Evolutionary conservation across 2,888 invertebrate genomes (phyloP).

Genomic region (Napeogenes inachia): DNA sequence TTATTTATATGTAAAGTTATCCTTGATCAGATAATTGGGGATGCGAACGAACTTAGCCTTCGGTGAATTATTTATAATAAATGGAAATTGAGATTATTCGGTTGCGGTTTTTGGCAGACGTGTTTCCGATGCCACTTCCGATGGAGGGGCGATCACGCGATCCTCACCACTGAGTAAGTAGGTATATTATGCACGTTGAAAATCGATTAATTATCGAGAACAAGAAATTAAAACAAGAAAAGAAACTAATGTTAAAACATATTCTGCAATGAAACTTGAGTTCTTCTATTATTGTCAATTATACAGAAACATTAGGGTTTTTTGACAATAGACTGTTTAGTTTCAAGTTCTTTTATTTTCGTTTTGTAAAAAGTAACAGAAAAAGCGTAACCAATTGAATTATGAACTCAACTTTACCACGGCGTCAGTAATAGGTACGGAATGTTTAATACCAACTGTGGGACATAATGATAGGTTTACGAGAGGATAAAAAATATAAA

Average conservation of each 20-base stretch:
- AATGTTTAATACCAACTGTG: constrained; percentile 14
- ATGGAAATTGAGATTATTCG: constrained; percentile 71
- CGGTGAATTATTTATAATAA: constrained; percentile 61
- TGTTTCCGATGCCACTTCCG: constrained; percentile 72
- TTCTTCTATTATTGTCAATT: constrained; percentile 24
- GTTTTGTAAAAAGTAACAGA: constrained; percentile 13
- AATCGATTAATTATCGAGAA: constrained; percentile 37
- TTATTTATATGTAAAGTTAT: constrained; percentile 29
- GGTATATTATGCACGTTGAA: constrained; percentile 21
- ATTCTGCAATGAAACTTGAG: constrained; percentile 38
- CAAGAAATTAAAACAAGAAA: constrained; percentile 36
- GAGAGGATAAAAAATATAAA: constrained; percentile 29
- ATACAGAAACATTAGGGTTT: too few species aligned
- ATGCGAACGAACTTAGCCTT: constrained; percentile 54
- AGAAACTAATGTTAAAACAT: constrained; percentile 43
- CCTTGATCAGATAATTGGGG: constrained; percentile 44
- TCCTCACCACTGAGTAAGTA: constrained; percentile 39
- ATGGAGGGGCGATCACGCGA: constrained; percentile 63
- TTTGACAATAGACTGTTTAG: too few species aligned
- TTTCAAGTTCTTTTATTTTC: constrained; percentile 12
- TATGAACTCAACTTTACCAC: constrained; percentile 19
- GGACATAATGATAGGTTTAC: constrained; percentile 21
- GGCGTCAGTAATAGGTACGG: constrained; percentile 15
- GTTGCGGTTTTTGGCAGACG: constrained; percentile 72
- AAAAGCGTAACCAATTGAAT: constrained; percentile 25